phyloP scores from a whole-genome alignment of 2,113 vertebrate genomes.

The Morone chrysops region DNA sequence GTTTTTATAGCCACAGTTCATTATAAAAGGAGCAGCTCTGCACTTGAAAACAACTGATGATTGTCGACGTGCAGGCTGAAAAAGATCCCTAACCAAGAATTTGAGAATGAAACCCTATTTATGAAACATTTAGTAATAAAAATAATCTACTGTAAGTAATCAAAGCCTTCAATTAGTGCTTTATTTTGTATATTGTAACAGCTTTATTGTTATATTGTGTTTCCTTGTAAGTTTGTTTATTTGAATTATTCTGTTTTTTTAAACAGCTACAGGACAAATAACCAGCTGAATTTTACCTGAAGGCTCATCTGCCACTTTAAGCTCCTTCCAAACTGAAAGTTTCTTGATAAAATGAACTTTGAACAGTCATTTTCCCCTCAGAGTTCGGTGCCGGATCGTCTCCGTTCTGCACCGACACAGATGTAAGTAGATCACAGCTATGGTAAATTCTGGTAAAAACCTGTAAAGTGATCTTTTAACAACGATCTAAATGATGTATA shows the following conservation, averaged over 20 bases:
- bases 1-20: slow-evolving; percentile 38
- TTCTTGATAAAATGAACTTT: neutral
- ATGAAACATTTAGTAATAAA: slow-evolving; percentile 71
- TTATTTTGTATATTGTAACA: neutral
- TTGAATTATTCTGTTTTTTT: neutral
- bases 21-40: neutral
- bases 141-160: slow-evolving; percentile 15
- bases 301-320: neutral
- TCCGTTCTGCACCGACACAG: neutral
- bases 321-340: neutral
- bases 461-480: neutral
- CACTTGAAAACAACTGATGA: neutral
- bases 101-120: slow-evolving; percentile 26
- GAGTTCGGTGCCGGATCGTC: neutral
- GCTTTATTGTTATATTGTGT: neutral
- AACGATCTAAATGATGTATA: neutral
- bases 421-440: slow-evolving; percentile 12
- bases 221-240: neutral
- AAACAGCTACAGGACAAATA: neutral
- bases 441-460: neutral
- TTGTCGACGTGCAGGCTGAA: neutral
- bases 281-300: neutral
- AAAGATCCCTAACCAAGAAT: neutral
- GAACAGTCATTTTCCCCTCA: neutral
- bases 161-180: neutral